Evolutionary conservation across 2,113 vertebrate genomes (phyloP).

Genomic region (Telmatochromis bifrenatus): DNA sequence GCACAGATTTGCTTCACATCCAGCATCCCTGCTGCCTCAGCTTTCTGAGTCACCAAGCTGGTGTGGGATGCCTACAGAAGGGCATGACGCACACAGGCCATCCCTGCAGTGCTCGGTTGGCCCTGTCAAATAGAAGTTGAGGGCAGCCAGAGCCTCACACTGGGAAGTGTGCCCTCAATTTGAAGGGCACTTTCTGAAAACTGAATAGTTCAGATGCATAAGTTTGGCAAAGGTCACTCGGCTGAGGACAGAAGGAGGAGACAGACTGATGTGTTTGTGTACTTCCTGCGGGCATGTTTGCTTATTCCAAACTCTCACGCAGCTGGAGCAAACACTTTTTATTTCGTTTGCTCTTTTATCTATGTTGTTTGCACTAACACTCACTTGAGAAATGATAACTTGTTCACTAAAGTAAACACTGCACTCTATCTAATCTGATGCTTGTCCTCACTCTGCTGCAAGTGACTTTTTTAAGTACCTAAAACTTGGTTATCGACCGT

Average conservation of each 20-base stretch:
- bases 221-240: background rate
- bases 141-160: background rate
- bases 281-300: background rate
- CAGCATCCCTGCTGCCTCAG: slow-evolving; percentile 19
- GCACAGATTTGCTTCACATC: background rate
- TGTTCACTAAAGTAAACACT: background rate
- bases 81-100: slow-evolving; percentile 28
- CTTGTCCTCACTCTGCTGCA: background rate
- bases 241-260: background rate
- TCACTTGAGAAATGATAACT: background rate
- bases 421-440: background rate
- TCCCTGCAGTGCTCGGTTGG: background rate
- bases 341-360: background rate
- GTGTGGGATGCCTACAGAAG: slow-evolving; percentile 12
- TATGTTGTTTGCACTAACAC: background rate
- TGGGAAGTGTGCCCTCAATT: background rate
- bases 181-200: background rate
- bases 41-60: slow-evolving; percentile 49
- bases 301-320: background rate
- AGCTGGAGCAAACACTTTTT: background rate
- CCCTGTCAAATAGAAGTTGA: background rate
- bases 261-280: background rate
- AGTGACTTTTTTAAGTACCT: background rate
- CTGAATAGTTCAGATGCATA: background rate
- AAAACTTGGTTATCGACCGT: background rate